Conservation (phyloP, 1,140 invertebrate genomes). For the Drosophila subpulchrella region DNA sequence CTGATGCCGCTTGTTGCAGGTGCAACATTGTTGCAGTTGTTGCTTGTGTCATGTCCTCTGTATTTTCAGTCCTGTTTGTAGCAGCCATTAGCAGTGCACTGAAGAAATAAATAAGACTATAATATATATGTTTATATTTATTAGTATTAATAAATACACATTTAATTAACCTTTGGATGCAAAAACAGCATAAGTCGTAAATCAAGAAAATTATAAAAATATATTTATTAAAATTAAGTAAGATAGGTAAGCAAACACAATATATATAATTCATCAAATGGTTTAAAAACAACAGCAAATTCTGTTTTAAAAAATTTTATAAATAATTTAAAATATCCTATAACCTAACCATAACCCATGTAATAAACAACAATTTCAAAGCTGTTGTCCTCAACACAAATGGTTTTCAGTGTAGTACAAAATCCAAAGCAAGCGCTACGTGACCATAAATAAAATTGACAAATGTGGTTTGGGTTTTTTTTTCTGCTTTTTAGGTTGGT, state of each 20-base stretch:
- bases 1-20: slow-evolving; percentile 49
- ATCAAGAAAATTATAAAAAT: too few relatives aligned
- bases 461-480: slow-evolving; percentile 61
- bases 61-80: slow-evolving; percentile 27
- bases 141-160: too few relatives aligned
- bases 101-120: not conserved
- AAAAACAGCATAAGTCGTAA: too few relatives aligned
- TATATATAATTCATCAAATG: too few relatives aligned
- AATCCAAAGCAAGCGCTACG: slow-evolving; percentile 68
- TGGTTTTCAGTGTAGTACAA: slow-evolving; percentile 29
- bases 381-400: not conserved
- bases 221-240: too few relatives aligned
- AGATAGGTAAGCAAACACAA: too few relatives aligned
- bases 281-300: too few relatives aligned
- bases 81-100: slow-evolving; percentile 43
- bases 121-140: too few relatives aligned
- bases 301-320: too few relatives aligned
- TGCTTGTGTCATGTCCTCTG: slow-evolving; percentile 32
- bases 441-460: slow-evolving; percentile 82
- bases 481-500: slow-evolving; percentile 16
- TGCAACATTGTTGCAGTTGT: slow-evolving; percentile 31
- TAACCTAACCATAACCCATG: too few relatives aligned
- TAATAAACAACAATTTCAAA: not conserved
- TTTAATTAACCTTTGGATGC: too few relatives aligned
- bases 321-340: too few relatives aligned